Percentiles rank a stretch among this genome's conserved stretches.
Evolutionary conservation across 2,113 vertebrate species (phyloP).

Genomic region (Seriola quinqueradiata): DNA sequence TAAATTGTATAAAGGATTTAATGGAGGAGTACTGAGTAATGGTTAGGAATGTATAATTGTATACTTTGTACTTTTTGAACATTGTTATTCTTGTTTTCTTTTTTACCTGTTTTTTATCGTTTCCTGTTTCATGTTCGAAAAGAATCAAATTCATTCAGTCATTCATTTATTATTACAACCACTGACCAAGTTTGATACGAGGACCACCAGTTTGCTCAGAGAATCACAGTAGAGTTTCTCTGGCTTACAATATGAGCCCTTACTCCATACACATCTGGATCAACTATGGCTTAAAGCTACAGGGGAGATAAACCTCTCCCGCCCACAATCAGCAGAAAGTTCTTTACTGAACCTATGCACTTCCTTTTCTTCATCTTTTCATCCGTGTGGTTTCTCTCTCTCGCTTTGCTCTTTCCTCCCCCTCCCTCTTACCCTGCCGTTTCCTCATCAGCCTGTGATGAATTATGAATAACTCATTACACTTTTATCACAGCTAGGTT

Average conservation of each 20-base stretch:
- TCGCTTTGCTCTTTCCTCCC: constrained; percentile 9
- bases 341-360: constrained; percentile 54
- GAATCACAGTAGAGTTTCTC: not conserved
- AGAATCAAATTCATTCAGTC: too few relatives aligned
- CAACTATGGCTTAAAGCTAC: not conserved
- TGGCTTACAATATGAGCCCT: not conserved
- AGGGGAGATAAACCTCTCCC: not conserved
- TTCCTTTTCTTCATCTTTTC: constrained; percentile 54
- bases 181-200: not conserved
- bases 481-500: constrained; percentile 73
- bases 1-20: too few relatives aligned
- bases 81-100: too few relatives aligned
- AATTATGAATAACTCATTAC: constrained; percentile 83
- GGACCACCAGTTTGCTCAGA: not conserved
- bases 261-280: not conserved
- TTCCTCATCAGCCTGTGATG: constrained; percentile 67
- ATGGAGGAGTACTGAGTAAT: too few relatives aligned
- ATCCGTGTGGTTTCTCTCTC: constrained; percentile 37
- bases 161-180: not conserved
- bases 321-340: constrained; percentile 10
- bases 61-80: too few relatives aligned
- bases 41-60: too few relatives aligned
- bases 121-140: too few relatives aligned
- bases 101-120: too few relatives aligned
- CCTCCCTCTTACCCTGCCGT: constrained; percentile 15